These are phyloP conservation scores for Typhlichthys subterraneus DNA, from an alignment of 2,797 vertebrate genomes.

Conservation along the genomic window DNA sequence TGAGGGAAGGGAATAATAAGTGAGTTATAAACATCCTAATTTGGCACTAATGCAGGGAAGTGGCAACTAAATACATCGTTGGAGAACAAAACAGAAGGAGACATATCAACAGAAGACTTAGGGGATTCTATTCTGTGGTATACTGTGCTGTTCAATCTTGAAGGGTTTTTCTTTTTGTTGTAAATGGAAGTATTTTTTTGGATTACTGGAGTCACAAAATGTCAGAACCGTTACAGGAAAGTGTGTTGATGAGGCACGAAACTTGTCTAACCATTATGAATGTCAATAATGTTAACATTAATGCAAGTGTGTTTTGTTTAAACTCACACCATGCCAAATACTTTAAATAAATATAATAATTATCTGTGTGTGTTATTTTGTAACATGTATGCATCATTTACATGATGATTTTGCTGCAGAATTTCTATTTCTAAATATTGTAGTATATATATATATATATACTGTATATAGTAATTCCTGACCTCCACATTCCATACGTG, in stretches of 20 bases:
- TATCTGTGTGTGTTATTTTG: conserved; percentile 14
- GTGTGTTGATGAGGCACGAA: conserved; percentile 36
- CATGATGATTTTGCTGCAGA: not conserved
- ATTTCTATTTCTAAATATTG: not conserved
- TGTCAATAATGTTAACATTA: conserved; percentile 43
- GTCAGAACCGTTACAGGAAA: conserved; percentile 38
- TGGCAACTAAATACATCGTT: not conserved
- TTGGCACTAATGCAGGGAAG: not conserved
- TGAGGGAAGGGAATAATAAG: too few species aligned
- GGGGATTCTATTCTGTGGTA: too few species aligned
- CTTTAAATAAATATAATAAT: conserved; percentile 62
- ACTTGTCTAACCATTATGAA: conserved; percentile 31
- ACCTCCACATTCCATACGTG: too few species aligned
- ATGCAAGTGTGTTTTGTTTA: conserved; percentile 27
- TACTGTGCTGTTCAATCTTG: too few species aligned
- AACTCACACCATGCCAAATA: conserved; percentile 41
- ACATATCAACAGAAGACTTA: too few species aligned
- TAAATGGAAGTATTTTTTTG: not conserved
- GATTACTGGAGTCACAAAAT: conserved; percentile 11
- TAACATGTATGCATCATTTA: not conserved
- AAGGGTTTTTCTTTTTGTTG: not conserved
- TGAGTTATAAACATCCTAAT: not conserved
- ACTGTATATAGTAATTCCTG: too few species aligned
- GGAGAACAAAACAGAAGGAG: not conserved
- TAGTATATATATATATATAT: too few species aligned